Percentiles rank a stretch among this genome's conserved stretches.
Conservation (phyloP, 1,140 invertebrate species). For the Orchesella cincta region DNA sequence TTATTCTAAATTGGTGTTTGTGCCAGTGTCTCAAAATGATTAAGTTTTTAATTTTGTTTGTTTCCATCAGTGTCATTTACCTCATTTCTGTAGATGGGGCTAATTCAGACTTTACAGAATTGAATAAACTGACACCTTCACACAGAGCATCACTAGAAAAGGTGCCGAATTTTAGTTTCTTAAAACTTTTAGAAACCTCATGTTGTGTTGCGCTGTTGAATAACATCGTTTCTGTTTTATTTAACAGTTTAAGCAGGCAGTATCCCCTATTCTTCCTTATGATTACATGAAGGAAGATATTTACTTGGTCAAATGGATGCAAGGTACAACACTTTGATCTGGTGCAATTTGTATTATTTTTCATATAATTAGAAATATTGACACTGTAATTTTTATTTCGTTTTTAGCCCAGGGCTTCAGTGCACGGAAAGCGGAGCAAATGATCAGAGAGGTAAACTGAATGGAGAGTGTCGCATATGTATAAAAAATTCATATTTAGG, state of each 20-base stretch:
- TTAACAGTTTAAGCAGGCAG: background rate
- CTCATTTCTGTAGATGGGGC: too few species aligned
- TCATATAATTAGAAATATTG: background rate
- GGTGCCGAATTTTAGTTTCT: too few species aligned
- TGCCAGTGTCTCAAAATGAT: too few species aligned
- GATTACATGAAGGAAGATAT: conserved; percentile 24
- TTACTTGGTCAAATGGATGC: background rate
- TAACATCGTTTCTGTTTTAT: background rate
- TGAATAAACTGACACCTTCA: background rate
- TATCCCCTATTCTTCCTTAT: background rate
- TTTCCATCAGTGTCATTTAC: too few species aligned
- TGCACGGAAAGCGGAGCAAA: background rate
- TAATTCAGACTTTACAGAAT: background rate
- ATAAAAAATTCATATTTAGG: background rate
- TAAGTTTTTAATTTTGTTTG: too few species aligned
- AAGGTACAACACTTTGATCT: background rate
- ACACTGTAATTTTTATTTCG: conserved; percentile 3
- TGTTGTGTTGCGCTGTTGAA: too few species aligned
- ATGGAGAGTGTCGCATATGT: too few species aligned
- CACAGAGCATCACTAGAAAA: background rate
- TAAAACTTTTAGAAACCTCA: too few species aligned
- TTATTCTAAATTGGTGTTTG: too few species aligned
- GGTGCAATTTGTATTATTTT: background rate
- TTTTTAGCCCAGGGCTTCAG: background rate
- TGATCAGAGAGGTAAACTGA: conserved; percentile 1